Evolutionary conservation across 2,113 vertebrate genomes (phyloP), one percentile per base, ranked within the genome.

Genomic region (Polyodon spathula): DNA sequence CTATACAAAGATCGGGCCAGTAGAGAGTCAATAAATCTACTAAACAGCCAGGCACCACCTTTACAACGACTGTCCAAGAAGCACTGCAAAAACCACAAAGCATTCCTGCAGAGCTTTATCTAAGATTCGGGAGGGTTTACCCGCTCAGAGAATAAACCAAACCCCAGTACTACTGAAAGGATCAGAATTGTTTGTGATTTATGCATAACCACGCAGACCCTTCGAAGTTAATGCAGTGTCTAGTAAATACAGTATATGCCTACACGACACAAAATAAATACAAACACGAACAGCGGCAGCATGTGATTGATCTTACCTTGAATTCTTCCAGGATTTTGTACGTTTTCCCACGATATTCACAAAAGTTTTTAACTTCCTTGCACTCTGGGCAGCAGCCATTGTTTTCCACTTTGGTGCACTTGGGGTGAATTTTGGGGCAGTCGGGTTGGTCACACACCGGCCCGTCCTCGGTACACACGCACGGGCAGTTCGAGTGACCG

Each of bases 341-440:
- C 59, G 84, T 97, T 87, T 97, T 96, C 71, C 90, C 93, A 69
- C 92, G 89, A 76, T 98, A 97, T 86, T 99, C 96, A 86, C 96
- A 99, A 86, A 96, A 97, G 89, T 97, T 97, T 83, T 91, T 97
- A 73, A 99, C 92, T 86, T 98, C 95, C 79, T 98, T 98, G 87
- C 96, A 99, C 72, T 97, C 94, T 3, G 94, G 94, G 73, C 96
- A 99, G 80, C 96, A 99, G 73, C 96, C 96, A 69, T 99, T 98
- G 79, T 98, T 92, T 77, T 97, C 94, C 83, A 99, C 94, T 84
- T 98, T 98, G 72, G 94, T 96, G 85, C 96, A 99, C 82, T 97
- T 97, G 46, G 96, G 96, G 83, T 98, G 96, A 73, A 99, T 94
- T 85, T 91, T 93, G 54, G 96, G 96, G 74, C 96, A 99, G 79